phyloP scores from a whole-genome alignment of 2,113 vertebrate species.

The Hylia prasina region DNA sequence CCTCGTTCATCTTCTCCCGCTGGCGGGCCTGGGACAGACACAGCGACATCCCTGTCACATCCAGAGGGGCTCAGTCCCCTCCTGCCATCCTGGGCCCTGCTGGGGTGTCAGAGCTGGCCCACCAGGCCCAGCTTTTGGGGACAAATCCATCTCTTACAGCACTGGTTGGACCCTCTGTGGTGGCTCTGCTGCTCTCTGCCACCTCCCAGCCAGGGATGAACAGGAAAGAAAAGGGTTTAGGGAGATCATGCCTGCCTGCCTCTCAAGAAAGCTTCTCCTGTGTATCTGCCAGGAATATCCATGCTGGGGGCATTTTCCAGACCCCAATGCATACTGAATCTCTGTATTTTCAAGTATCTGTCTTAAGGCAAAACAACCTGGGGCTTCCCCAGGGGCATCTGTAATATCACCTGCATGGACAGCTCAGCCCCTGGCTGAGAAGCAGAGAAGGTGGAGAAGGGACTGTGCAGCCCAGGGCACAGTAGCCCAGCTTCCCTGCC shows the following conservation, averaged over 20 bases:
- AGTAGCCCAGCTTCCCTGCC: neutral
- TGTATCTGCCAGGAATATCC: neutral
- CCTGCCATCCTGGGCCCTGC: neutral
- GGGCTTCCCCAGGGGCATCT: neutral
- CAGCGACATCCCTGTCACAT: neutral
- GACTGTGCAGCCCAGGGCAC: neutral
- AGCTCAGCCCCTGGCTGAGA: neutral
- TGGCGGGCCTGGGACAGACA: conserved; percentile 84
- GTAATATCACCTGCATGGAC: neutral
- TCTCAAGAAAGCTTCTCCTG: neutral
- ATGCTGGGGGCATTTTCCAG: neutral
- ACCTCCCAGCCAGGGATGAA: neutral
- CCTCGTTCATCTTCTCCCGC: conserved; percentile 97
- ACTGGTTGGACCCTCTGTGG: neutral
- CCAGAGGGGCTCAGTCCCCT: neutral
- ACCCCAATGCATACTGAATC: fast-evolving
- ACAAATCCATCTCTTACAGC: neutral
- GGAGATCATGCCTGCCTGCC: neutral
- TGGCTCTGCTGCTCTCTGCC: neutral
- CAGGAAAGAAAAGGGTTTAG: neutral
- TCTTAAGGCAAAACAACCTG: neutral
- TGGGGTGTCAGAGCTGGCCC: neutral
- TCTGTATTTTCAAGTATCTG: neutral
- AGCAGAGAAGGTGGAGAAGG: neutral
- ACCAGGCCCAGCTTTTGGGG: neutral